phyloP scores from a whole-genome alignment of 2,888 invertebrate genomes.

The Frankliniella intonsa region DNA sequence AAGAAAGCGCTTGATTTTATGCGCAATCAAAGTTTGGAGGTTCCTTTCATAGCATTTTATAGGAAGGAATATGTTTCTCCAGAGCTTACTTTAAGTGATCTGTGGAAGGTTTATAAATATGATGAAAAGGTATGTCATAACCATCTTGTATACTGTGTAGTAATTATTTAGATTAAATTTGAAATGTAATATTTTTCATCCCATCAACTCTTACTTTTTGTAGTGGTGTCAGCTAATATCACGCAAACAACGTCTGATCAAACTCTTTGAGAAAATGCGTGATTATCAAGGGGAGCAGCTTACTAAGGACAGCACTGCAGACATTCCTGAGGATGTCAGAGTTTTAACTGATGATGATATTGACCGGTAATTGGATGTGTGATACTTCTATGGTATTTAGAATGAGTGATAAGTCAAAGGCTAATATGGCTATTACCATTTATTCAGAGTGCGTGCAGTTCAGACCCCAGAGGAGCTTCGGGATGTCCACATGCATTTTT shows the following conservation, averaged over 20 bases:
- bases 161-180: background rate
- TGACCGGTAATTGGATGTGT: slow-evolving; percentile 53
- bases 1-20: slow-evolving; percentile 92
- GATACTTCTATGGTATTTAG: background rate
- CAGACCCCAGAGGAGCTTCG: slow-evolving; percentile 87
- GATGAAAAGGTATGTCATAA: slow-evolving; percentile 70
- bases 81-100: slow-evolving; percentile 86
- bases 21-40: slow-evolving; percentile 90
- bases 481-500: slow-evolving; percentile 90
- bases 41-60: slow-evolving; percentile 98
- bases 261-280: slow-evolving; percentile 86
- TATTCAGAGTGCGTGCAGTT: slow-evolving; percentile 59
- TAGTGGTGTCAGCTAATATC: slow-evolving; percentile 84
- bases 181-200: slow-evolving; percentile 29
- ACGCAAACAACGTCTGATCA: slow-evolving; percentile 75
- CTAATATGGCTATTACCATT: slow-evolving; percentile 28
- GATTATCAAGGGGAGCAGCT: slow-evolving; percentile 79
- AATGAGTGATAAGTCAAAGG: slow-evolving; percentile 9
- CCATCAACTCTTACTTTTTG: slow-evolving; percentile 33
- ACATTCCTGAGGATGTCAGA: slow-evolving; percentile 75
- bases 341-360: slow-evolving; percentile 82
- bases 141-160: background rate
- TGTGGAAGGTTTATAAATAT: slow-evolving; percentile 96
- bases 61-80: slow-evolving; percentile 96
- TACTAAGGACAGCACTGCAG: slow-evolving; percentile 76